Base-by-base conservation (phyloP, 2,888 invertebrate genomes). In the Augochlorella aurata region DNA sequence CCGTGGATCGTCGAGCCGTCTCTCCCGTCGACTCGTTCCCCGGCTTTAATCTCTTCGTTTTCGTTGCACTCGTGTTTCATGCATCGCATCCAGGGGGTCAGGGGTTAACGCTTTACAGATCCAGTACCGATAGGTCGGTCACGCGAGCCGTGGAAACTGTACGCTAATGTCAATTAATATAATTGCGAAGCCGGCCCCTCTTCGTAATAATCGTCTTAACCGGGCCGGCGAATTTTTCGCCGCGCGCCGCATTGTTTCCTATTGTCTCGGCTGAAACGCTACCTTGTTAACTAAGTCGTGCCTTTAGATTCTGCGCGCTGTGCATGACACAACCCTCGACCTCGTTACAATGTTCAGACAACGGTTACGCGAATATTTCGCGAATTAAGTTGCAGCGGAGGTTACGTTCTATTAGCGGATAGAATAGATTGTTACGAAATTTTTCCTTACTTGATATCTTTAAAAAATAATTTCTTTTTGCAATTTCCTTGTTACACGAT, bases 151-250 rank as follows among this genome's bases (percentile, higher is more conserved):
- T 67, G 61, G 45, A 77, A 75, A 75, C 73, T 16, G 45, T 65
- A 61, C 47, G 58, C 72, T 72, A 81, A 82, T 81, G 81, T 82
- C 77, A 82, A 82, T 82, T 82, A 82, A 82, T 82, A 82, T 82
- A 82, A 82, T 82, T 82, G 66, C 81, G 8, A 38, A 9, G 21
- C 45, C 10, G 9, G 21, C 38, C 18, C 21, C 50, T 82, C 68
- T 52, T 58, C 71, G 44, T 75, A 81, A 81, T 81, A 81, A 81
- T 67, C 70, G 58, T 75, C 71, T 75, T 70, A 54, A 44, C 50
- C 49, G 49, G 16, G 5, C 16, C 14, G 1, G 16, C 49, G 14
- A 2, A 24, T 58, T 24, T 58, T 58, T 58, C 24, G 38, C 38
- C 38, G 38, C 38, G 38, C 38, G 38, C 38, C 7, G 38, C 21